These are phyloP conservation scores for Lepilemur septentrionalis DNA, from an alignment of 2,797 vertebrate genomes.

Conservation along the genomic window DNA sequence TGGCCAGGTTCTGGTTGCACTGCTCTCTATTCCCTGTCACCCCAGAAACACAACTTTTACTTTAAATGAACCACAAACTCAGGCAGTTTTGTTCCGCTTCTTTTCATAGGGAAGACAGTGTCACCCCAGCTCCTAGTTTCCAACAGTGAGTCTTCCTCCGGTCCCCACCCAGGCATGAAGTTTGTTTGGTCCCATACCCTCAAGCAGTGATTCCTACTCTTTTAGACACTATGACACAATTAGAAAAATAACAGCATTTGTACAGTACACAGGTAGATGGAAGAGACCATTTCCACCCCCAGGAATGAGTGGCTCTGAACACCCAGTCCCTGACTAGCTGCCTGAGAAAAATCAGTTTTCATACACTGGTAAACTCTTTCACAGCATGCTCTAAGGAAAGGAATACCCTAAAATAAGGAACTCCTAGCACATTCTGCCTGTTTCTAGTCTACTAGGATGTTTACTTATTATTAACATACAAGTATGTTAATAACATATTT, in stretches of 20 bases:
- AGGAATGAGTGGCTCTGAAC: not conserved
- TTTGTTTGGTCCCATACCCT: not conserved
- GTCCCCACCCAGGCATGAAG: not conserved
- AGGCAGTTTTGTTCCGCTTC: not conserved
- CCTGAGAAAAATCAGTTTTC: not conserved
- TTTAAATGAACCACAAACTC: not conserved
- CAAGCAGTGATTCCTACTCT: not conserved
- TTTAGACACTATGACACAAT: not conserved
- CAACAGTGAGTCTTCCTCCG: not conserved
- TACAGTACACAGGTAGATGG: not conserved
- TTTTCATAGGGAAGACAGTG: not conserved
- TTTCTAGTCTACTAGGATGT: not conserved
- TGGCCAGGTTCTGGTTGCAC: not conserved
- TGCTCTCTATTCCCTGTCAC: not conserved
- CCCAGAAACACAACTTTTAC: not conserved
- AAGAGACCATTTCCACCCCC: not conserved
- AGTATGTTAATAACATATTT: not conserved
- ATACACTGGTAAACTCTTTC: not conserved
- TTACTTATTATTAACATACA: not conserved
- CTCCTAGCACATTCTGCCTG: not conserved
- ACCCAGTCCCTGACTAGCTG: not conserved
- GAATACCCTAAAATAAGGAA: not conserved
- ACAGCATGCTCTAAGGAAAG: not conserved
- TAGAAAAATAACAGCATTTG: not conserved
- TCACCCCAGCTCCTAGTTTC: not conserved